Percentiles rank a stretch among this genome's conserved stretches.
These are phyloP conservation scores for Pollenia griseotomentosa DNA, from an alignment of 2,888 invertebrate genomes.

Conservation along the genomic window DNA sequence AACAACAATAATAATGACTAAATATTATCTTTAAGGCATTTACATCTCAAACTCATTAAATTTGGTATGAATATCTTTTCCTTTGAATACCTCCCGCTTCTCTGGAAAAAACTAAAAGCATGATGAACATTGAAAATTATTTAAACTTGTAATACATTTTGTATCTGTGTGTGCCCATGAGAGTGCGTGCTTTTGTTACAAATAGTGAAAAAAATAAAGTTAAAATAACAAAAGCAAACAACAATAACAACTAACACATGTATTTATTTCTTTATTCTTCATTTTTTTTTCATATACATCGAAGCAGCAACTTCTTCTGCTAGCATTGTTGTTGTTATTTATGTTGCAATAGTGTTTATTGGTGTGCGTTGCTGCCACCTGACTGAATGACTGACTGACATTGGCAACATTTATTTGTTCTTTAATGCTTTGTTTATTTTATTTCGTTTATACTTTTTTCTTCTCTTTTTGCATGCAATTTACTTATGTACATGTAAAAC, in stretches of 20 bases:
- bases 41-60: conserved; percentile 11
- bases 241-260: background rate
- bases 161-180: background rate
- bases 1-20: conserved; percentile 32
- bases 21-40: conserved; percentile 43
- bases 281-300: background rate
- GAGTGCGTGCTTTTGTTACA: background rate
- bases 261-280: conserved; percentile 15
- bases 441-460: background rate
- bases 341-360: conserved; percentile 23
- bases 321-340: conserved; percentile 30
- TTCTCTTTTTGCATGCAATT: conserved; percentile 14
- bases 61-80: background rate
- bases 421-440: background rate
- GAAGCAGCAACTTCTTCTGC: background rate
- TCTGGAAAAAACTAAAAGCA: background rate
- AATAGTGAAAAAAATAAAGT: conserved; percentile 6
- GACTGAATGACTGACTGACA: conserved; percentile 54
- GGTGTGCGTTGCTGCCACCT: conserved; percentile 35
- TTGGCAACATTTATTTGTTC: conserved; percentile 61
- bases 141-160: conserved; percentile 23
- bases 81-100: background rate
- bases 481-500: background rate
- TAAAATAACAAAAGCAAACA: background rate
- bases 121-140: conserved; percentile 25